These are phyloP conservation scores for Eupithecia subfuscata DNA, from an alignment of 2,888 invertebrate species.

Conservation along the genomic window DNA sequence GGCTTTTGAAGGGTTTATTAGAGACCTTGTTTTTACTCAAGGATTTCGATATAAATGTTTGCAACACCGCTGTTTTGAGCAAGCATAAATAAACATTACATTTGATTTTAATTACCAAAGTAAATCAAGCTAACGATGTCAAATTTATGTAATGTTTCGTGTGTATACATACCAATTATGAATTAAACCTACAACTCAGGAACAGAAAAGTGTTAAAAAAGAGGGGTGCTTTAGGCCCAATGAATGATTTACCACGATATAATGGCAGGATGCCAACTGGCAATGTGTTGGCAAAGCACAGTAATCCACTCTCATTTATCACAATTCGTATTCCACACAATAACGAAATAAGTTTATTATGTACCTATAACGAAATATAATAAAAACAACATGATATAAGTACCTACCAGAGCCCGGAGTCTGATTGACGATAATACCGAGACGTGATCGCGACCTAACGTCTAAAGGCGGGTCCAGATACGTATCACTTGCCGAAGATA, in stretches of 20 bases:
- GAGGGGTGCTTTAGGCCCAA: neutral
- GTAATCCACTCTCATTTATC: neutral
- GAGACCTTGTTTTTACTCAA: neutral
- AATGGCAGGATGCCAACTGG: neutral
- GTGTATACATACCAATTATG: neutral
- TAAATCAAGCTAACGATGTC: neutral
- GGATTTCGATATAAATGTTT: constrained; percentile 7
- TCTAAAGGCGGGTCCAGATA: too few species aligned
- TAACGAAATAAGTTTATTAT: neutral
- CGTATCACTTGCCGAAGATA: too few species aligned
- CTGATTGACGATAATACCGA: too few species aligned
- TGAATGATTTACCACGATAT: neutral
- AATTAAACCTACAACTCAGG: neutral
- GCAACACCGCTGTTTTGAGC: neutral
- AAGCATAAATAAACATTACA: constrained; percentile 2
- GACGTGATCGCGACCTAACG: too few species aligned
- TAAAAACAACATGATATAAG: neutral
- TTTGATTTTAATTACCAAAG: neutral
- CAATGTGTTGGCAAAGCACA: neutral
- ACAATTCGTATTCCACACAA: neutral
- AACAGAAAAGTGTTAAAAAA: neutral
- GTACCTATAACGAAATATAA: neutral
- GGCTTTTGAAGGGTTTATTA: constrained; percentile 9
- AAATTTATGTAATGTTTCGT: neutral
- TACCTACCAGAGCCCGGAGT: too few species aligned